A percentile compares a stretch with the other conserved stretches of the same genome.
Evolutionary conservation across 2,113 vertebrate species (phyloP).

Genomic region (Gymnobelideus leadbeateri): DNA sequence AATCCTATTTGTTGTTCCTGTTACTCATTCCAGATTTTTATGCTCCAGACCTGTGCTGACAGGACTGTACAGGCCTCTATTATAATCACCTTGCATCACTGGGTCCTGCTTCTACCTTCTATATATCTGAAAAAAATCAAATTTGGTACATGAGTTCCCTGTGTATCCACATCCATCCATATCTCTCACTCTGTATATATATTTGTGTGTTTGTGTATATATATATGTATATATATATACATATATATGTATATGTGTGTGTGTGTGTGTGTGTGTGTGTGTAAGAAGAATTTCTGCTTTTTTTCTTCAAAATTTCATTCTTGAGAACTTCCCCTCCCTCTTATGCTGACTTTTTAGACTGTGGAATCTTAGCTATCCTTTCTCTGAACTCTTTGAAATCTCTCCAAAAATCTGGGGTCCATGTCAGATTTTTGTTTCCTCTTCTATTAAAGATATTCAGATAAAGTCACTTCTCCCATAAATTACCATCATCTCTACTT

Average conservation of each 20-base stretch:
- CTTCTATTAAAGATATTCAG: not conserved
- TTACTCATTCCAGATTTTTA: not conserved
- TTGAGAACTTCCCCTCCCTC: not conserved
- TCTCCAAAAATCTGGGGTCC: not conserved
- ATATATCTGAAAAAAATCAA: not conserved
- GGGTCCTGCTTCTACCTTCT: not conserved
- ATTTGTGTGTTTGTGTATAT: no score
- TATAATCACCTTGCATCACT: not conserved
- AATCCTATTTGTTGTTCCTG: not conserved
- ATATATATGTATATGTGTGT: no score
- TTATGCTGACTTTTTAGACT: not conserved
- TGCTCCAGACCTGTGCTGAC: not conserved
- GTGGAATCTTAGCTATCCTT: not conserved
- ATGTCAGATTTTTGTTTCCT: not conserved
- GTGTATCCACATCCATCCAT: not conserved
- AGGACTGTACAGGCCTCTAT: not conserved
- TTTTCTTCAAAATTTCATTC: not conserved
- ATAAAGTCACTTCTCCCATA: not conserved
- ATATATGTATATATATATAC: no score
- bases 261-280: no score
- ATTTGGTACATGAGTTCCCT: not conserved
- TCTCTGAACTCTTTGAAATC: not conserved
- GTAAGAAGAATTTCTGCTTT: not conserved
- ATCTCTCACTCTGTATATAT: no score
- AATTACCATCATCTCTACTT: not conserved